Evolutionary conservation across 2,888 invertebrate species (phyloP), one percentile per base, ranked within the genome.

Genomic region (Drosophila silvestris): DNA sequence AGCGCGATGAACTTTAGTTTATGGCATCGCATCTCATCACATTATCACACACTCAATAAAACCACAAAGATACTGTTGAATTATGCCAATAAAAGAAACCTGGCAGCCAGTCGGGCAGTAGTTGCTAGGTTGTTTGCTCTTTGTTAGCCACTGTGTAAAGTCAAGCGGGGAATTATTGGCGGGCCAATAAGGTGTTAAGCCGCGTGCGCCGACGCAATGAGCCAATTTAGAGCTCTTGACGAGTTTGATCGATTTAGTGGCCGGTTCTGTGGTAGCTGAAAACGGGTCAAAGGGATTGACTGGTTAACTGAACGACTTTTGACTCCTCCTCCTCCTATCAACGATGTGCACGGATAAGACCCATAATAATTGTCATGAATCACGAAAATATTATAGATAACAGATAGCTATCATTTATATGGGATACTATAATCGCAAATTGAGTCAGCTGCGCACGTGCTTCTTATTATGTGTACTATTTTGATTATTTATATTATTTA

Each of bases 61-160:
- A 58, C 50, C 51, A 52, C 30, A 4, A 12, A 57, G n/a, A 39
- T 39, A 60, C 65, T 50, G n/a, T 26, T 32, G 58, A 68, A 66
- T 72, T 76, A 69, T 72, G 78, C 51, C 64, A 64, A 78, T 78
- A 75, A 71, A 67, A 64, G 59, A 41, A 41, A 61, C 26, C 47
- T 37, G 52, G 35, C 44, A 12, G 63, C 30, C 56, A 69, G 12
- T 28, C 28, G 4, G 41, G 12, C 22, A 41, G n/a, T n/a, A 10
- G n/a, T n/a, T 9, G 47, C 22, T 22, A 7, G 22, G 22, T 28
- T 63, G 63, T 14, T 50, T 52, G 74, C 66, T 30, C 76, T 62
- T 53, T 64, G 53, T 51, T 53, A 50, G 67, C 64, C 75, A 78
- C 71, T 74, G 70, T 79, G 74, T 77, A 32, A 54, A 60, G 39